A percentile compares a stretch with the other conserved stretches of the same genome.
Conservation (phyloP, 2,113 vertebrate species). For the Gallinago paraguaiae region DNA sequence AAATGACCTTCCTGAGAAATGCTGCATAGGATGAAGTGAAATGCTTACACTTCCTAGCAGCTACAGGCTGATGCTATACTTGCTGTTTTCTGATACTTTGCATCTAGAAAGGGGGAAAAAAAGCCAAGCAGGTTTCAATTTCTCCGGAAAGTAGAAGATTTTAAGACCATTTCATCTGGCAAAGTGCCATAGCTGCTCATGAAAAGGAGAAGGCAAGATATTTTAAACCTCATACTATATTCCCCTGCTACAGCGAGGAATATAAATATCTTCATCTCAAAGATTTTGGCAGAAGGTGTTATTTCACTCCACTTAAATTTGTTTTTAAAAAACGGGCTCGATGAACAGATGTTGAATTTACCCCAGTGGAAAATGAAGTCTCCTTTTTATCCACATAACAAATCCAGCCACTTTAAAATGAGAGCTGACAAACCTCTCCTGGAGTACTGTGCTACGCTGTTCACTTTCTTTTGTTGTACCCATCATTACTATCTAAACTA, state of each 20-base stretch:
- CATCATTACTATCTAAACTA: neutral
- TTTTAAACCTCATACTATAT: neutral
- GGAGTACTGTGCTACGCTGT: neutral
- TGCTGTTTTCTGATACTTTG: neutral
- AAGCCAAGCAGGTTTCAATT: neutral
- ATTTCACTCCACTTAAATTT: neutral
- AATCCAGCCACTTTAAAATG: neutral
- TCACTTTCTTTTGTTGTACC: neutral
- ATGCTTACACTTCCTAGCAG: neutral
- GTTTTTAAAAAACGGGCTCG: neutral
- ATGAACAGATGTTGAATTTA: constrained; percentile 15
- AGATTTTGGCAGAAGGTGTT: neutral
- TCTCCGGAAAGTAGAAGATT: neutral
- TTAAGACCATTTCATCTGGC: neutral
- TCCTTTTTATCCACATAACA: neutral
- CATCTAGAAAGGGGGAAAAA: neutral
- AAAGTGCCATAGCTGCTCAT: neutral
- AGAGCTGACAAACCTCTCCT: neutral
- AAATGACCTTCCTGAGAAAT: neutral
- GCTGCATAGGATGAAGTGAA: neutral
- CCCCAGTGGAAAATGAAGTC: neutral
- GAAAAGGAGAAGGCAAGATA: neutral
- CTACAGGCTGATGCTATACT: too few relatives aligned
- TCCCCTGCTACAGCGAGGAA: neutral
- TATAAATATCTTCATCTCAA: neutral